Evolutionary conservation across 2,113 vertebrate genomes (phyloP), one percentile per base, ranked within the genome.

Genomic region (Engraulis encrasicolus): DNA sequence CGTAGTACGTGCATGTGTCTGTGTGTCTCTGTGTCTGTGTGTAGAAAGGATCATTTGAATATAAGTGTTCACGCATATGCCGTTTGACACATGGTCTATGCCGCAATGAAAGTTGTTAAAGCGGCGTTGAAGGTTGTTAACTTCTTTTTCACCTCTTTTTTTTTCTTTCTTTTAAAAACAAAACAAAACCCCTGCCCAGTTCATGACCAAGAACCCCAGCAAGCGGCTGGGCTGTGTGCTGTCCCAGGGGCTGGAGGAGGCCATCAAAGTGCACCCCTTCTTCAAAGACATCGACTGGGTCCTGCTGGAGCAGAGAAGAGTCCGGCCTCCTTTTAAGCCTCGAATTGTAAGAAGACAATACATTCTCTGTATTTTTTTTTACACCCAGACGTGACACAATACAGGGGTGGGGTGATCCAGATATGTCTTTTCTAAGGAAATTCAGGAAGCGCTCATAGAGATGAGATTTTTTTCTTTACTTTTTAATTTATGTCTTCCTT

Each of bases 251-350:
- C 96, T 97, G 0, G 98, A 99, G 91, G 98, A 99, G 0, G 98
- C 98, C 14, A 99, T 99, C 90, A 97, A 97, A 91, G 96, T 97
- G 84, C 98, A 99, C 85, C 91, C 98, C 0, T 99, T 99, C 94
- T 99, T 99, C 95, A 96, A 97, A 89, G 98, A 99, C 89, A 99
- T 99, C 15, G 98, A 99, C 95, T 99, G 98, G 98, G 94, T 95
- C 50, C 95, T 98, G 90, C 94, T 99, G 93, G 98, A 99, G 87
- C 98, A 98, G 93, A 96, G 96, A 90, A 98, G 97, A 93, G 96
- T 99, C 94, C 98, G 98, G 90, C 98, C 98, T 0, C 98, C 98
- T 85, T 99, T 99, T 91, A 99, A 99, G 92, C 98, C 98, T 54
- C 95, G 98, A 80, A 99, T 99, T 94, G 98, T 99, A 96, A 99